Conservation (phyloP, 2,888 invertebrate species). For the Microplitis deprimator region DNA sequence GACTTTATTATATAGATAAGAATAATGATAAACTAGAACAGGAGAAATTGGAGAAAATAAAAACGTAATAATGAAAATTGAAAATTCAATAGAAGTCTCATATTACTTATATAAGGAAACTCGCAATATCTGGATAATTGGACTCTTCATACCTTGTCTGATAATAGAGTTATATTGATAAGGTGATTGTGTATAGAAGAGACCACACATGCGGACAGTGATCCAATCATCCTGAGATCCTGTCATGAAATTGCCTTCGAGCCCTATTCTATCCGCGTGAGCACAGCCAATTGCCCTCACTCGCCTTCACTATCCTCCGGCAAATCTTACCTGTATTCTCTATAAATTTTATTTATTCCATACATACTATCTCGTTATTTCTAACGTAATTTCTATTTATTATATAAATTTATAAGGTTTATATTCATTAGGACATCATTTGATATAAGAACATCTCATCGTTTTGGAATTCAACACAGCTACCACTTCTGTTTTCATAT, state of each 20-base stretch:
- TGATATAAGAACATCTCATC: background rate
- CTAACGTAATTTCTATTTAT: constrained; percentile 30
- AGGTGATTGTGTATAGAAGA: constrained; percentile 41
- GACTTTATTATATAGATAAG: constrained; percentile 4
- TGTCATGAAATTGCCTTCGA: constrained; percentile 67
- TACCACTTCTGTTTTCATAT: too few relatives aligned
- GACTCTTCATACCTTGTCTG: constrained; percentile 53
- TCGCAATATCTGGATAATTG: constrained; percentile 60
- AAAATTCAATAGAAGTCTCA: constrained; percentile 56
- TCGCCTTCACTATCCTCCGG: constrained; percentile 51
- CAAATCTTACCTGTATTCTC: constrained; percentile 65
- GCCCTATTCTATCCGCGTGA: constrained; percentile 66
- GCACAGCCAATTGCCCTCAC: constrained; percentile 63
- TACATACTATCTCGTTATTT: constrained; percentile 30
- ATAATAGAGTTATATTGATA: constrained; percentile 65
- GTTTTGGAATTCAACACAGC: too few relatives aligned
- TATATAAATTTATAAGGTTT: background rate
- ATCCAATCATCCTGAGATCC: constrained; percentile 69
- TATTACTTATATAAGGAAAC: constrained; percentile 36
- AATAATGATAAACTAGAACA: constrained; percentile 9
- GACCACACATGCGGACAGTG: constrained; percentile 62
- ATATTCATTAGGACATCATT: background rate
- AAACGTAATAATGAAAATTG: background rate
- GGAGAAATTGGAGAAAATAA: background rate
- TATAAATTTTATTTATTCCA: constrained; percentile 52